phyloP scores from a whole-genome alignment of 1,140 invertebrate species.

The Caenorhabditis inopinata region DNA sequence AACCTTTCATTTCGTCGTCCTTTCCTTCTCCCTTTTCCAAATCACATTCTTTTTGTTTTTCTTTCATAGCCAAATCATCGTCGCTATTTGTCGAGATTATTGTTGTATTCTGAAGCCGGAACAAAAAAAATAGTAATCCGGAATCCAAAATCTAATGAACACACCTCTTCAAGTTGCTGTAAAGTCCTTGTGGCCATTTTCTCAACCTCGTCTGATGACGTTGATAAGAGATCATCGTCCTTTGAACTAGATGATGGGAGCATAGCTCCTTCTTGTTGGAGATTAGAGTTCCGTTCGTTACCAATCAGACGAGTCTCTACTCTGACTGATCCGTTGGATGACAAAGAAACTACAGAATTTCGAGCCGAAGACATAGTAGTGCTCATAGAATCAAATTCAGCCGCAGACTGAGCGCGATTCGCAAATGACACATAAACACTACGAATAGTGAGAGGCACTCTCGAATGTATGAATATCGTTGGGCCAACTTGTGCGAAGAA shows the following conservation, averaged over 20 bases:
- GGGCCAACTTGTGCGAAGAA: not conserved
- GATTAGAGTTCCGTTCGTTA: slow-evolving; percentile 30
- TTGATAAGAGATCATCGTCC: slow-evolving; percentile 51
- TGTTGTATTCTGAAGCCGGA: slow-evolving; percentile 41
- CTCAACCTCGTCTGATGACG: slow-evolving; percentile 53
- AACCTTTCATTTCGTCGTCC: not conserved
- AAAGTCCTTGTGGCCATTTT: slow-evolving; percentile 50
- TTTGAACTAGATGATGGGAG: slow-evolving; percentile 50
- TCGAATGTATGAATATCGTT: slow-evolving; percentile 10
- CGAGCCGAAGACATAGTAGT: slow-evolving; percentile 39
- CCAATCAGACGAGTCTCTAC: slow-evolving; percentile 42
- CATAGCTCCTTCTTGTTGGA: slow-evolving; percentile 51
- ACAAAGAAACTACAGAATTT: slow-evolving; percentile 53
- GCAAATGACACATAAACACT: slow-evolving; percentile 9
- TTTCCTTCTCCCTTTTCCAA: slow-evolving; percentile 18
- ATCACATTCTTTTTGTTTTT: slow-evolving; percentile 28
- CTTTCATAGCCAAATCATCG: not conserved
- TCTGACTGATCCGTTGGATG: slow-evolving; percentile 43
- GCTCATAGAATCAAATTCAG: slow-evolving; percentile 29
- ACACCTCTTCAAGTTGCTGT: slow-evolving; percentile 45
- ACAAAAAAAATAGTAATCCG: not conserved
- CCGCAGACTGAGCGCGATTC: not conserved
- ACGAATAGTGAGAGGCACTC: slow-evolving; percentile 17
- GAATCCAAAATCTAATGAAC: slow-evolving; percentile 11
- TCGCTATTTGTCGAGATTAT: slow-evolving; percentile 38